Evolutionary conservation across 2,888 invertebrate genomes (phyloP), one percentile per base, ranked within the genome.

Genomic region (Diaphora mendica): DNA sequence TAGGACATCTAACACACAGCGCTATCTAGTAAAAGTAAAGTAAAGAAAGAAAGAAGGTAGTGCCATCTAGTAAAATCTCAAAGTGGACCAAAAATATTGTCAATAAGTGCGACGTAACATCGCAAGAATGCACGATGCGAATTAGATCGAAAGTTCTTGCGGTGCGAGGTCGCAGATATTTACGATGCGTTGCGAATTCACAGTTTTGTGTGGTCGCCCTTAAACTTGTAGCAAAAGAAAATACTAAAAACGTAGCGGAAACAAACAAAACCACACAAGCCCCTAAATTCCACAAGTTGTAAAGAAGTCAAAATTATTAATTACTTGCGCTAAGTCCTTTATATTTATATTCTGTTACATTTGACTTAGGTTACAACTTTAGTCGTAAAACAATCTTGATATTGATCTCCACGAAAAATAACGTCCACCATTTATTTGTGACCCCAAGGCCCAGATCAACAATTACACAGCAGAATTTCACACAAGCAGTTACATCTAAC

Each of bases 401-500:
- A 72, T 48, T 33, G 64, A 62, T 59, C 68, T 68, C 11, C 20
- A 48, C 44, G 33, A 70, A 65, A 70, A 73, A n/a, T 51, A 69
- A 65, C 65, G n/a, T 70, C 65, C 51, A 23, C 64, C 73, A 65
- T 73, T 69, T 73, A 62, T 72, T 73, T 70, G 65, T 70, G 69
- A 65, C 65, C 64, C 64, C 64, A 68, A 51, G 42, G 39, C 68
- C 68, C 68, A 51, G 73, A 73, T 64, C 68, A 68, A 73, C 73
- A 68, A 73, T 73, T 73, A 73, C 73, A 73, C 71, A 69, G 72
- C 75, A 71, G 39, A 72, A 69, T 72, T 72, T 65, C 72, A 74
- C 74, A 68, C 72, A 69, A 73, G 73, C 75, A 80, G 81, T 82
- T 76, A 78, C 75, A 76, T 77, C 78, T 82, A 76, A 76, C 79